Evolutionary conservation across 2,888 invertebrate species (phyloP).

Genomic region (Cataglyphis rosenhaueri): DNA sequence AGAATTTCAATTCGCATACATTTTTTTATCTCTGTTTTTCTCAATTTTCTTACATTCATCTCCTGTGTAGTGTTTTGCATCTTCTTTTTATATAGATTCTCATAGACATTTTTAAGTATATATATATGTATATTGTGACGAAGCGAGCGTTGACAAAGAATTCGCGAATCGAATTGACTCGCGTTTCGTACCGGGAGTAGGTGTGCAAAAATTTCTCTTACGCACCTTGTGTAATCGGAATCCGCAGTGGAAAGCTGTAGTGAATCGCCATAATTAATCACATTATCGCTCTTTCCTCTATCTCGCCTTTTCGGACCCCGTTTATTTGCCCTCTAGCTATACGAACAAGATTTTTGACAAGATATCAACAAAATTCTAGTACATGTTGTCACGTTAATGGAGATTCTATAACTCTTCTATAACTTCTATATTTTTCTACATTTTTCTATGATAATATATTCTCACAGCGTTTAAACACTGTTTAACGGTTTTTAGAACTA

Average conservation of each 20-base stretch:
- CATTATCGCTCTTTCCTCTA: neutral
- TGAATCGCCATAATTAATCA: constrained; percentile 8
- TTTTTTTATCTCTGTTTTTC: neutral
- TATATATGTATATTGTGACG: neutral
- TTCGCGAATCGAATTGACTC: constrained; percentile 84
- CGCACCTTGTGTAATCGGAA: constrained; percentile 77
- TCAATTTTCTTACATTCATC: neutral
- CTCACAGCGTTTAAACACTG: neutral
- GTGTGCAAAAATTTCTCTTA: constrained; percentile 62
- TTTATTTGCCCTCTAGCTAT: neutral
- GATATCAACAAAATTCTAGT: constrained; percentile 1
- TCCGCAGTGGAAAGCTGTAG: constrained; percentile 78
- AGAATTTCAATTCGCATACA: constrained; percentile 15
- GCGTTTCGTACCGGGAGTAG: constrained; percentile 85
- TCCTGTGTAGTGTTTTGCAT: neutral
- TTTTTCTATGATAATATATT: neutral
- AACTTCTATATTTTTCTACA: neutral
- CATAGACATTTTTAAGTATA: constrained; percentile 26
- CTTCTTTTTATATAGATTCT: neutral
- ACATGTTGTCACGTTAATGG: neutral
- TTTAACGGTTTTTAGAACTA: neutral
- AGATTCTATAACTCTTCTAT: neutral
- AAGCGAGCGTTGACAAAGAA: constrained; percentile 64
- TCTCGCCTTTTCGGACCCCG: constrained; percentile 1
- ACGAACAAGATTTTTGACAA: constrained; percentile 24